A percentile compares a stretch with the other conserved stretches of the same genome.
phyloP scores from a whole-genome alignment of 2,888 invertebrate species.

The Pandemis heparana region DNA sequence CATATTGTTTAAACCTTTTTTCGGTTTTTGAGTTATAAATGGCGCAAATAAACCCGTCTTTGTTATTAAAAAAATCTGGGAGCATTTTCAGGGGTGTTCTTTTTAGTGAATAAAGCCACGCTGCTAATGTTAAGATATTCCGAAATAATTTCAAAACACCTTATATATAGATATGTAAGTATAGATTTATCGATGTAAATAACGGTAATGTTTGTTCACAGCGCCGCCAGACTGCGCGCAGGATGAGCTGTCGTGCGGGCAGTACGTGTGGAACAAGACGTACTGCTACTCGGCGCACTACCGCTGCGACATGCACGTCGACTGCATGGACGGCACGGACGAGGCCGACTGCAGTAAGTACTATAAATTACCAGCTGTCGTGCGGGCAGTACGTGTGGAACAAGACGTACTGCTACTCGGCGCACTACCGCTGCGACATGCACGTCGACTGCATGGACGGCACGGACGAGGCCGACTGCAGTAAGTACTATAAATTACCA shows the following conservation, averaged over 20 bases:
- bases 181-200: constrained; percentile 19
- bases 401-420: constrained; percentile 97
- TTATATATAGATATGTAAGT: no score
- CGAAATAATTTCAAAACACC: no score
- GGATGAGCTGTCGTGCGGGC: constrained; percentile 95
- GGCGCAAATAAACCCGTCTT: no score
- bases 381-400: constrained; percentile 98
- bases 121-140: no score
- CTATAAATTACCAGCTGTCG: constrained; percentile 67
- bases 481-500: no score
- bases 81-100: no score
- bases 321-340: constrained; percentile 98
- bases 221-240: constrained; percentile 98
- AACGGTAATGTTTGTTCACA: constrained; percentile 73
- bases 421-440: constrained; percentile 97
- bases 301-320: constrained; percentile 97
- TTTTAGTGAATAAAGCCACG: no score
- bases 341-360: constrained; percentile 98
- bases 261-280: constrained; percentile 98
- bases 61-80: no score
- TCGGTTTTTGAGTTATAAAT: no score
- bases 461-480: constrained; percentile 97
- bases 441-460: constrained; percentile 97
- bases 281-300: constrained; percentile 97
- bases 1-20: no score